Base-by-base conservation (phyloP, 1,140 invertebrate species). In the Panagrolaimus sp. region DNA sequence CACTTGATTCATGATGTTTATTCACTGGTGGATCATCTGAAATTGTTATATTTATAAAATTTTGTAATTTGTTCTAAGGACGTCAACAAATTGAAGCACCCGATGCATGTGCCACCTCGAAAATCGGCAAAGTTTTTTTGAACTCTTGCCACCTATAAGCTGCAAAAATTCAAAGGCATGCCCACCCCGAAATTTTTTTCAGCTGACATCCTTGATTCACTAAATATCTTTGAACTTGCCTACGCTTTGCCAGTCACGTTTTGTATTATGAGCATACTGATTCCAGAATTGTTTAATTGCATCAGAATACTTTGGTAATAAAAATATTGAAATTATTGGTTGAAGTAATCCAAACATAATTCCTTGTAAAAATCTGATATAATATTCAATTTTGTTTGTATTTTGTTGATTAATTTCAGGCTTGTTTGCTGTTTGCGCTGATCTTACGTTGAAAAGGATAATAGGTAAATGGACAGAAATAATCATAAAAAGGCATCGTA, bases 211-310 rank as follows among this genome's bases (percentile, higher is more conserved):
- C n/a, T n/a, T n/a, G n/a, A 11, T 9, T 38, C 48, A 0, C 7
- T 8, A 13, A 20, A 9, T 4, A 57, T 44, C 9, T 57, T 57
- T 48, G 9, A 20, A 57, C 63, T 14, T 63, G 63, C 61, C 9
- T 44, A 66, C 64, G 65, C 72, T 74, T 20, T 74, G 72, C 72
- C 72, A 74, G 27, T 66, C 72, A 27, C 72, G 62, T 42, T 74
- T 65, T 7, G 72, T 74, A 45, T 71, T 74, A 16, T 68, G 44
- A 13, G 68, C 51, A 27, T 27, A 25, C 8, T 57, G 51, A 25
- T 20, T 57, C 51, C 51, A 57, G 20, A 57, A 57, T 20, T 57
- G 20, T 57, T 57, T 57, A 20, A 57, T 57, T 4, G 51, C 51
- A 11, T 57, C 20, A 5, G 51, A 25, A 13, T 57, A 57, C 13